Conservation (phyloP, 2,797 vertebrate species). For the Hydrolagus colliei region DNA sequence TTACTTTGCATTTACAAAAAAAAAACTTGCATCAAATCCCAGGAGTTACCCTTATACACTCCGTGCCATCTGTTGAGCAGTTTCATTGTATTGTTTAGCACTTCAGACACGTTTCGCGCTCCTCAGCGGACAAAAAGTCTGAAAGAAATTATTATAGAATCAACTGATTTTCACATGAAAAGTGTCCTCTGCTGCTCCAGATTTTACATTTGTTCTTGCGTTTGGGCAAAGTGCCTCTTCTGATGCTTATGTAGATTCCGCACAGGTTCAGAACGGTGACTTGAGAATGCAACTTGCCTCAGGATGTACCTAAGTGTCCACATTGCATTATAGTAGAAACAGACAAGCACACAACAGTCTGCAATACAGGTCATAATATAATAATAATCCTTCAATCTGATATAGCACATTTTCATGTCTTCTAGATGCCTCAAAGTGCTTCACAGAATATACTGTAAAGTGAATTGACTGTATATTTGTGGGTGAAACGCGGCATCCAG, state of each 20-base stretch:
- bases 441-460: too few species aligned
- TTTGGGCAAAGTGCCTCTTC: not conserved
- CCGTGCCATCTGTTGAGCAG: constrained; percentile 66
- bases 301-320: not conserved
- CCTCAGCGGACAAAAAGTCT: constrained; percentile 8
- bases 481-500: too few species aligned
- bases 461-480: too few species aligned
- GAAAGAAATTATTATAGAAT: constrained; percentile 19
- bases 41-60: constrained; percentile 62
- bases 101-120: constrained; percentile 40
- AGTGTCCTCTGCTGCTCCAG: not conserved
- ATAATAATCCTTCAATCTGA: too few species aligned
- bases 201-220: not conserved
- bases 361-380: not conserved
- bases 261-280: not conserved
- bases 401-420: too few species aligned
- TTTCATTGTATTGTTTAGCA: constrained; percentile 64
- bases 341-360: not conserved
- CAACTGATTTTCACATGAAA: not conserved
- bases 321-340: not conserved
- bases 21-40: constrained; percentile 65
- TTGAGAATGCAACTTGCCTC: not conserved
- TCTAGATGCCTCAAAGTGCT: too few species aligned
- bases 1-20: constrained; percentile 67
- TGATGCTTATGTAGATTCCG: not conserved